phyloP scores from a whole-genome alignment of 2,113 vertebrate species.

The Myiopsitta monachus region DNA sequence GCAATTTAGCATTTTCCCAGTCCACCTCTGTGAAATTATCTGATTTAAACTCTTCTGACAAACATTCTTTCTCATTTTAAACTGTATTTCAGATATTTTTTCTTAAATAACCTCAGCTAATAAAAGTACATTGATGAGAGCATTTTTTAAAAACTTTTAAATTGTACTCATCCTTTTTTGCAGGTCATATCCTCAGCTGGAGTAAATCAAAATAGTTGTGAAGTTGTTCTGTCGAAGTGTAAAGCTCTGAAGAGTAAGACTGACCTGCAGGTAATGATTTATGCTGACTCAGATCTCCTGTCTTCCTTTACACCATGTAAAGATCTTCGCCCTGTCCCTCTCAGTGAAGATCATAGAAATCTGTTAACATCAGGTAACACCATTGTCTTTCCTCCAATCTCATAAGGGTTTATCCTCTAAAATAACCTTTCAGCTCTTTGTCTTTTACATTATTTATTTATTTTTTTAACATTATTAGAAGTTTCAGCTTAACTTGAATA shows the following conservation, averaged over 20 bases:
- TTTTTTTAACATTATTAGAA: neutral
- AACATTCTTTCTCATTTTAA: conserved; percentile 5
- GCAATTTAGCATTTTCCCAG: neutral
- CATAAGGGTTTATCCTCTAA: neutral
- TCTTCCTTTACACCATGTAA: neutral
- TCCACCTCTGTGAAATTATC: neutral
- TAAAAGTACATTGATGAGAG: neutral
- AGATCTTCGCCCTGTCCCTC: neutral
- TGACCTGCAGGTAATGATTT: neutral
- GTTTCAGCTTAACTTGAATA: neutral
- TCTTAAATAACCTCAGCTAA: neutral
- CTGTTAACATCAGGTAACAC: neutral
- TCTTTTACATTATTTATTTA: neutral
- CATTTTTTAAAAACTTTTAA: neutral
- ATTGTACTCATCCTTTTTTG: neutral
- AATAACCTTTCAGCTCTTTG: neutral
- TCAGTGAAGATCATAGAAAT: neutral
- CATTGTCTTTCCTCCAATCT: neutral
- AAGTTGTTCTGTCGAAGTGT: neutral
- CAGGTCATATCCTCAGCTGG: neutral
- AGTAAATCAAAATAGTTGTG: neutral
- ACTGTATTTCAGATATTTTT: neutral
- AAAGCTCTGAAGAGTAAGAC: neutral
- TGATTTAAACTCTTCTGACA: conserved; percentile 14
- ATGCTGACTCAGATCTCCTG: neutral